Evolutionary conservation across 1,140 invertebrate genomes (phyloP), one percentile per base, ranked within the genome.

Genomic region (Drosophila sulfurigaster): DNA sequence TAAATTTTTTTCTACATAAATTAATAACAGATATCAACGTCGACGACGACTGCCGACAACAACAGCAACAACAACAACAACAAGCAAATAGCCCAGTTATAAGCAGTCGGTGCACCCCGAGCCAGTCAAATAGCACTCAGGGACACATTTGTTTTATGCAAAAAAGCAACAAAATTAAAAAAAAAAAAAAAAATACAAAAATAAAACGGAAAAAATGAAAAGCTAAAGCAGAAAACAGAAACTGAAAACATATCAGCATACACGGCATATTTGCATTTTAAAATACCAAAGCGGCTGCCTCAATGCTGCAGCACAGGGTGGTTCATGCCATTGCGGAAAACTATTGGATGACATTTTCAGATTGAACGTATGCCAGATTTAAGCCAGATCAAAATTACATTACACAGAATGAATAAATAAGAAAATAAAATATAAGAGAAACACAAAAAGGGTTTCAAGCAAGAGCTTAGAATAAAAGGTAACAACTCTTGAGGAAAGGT

Each of bases 21-120:
- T 89, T 89, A 89, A 89, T 89, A 89, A 90, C 86, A 90, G 85
- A 89, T 89, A 89, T 89, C 81, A 83, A 72, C 79, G 51, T 49
- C 20, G 41, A 41, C 57, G n/a, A 45, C 51, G 16, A 11, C 30
- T 38, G 45, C 59, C 11, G 32, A 41, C 16, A 1, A 2, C 38
- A 58, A 10, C 16, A 65, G 10, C 80, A 59, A 58, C 52, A 71
- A 43, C 75, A 78, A 64, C 76, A 82, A 74, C 75, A 64, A 72
- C 58, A 82, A 77, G 71, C 64, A 72, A 58, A 82, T 87, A 86
- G 83, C 75, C 82, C 82, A 87, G 82, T 82, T 87, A 87, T 86
- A 86, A 87, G 82, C 75, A 86, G 72, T 80, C 78, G 48, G 68
- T 38, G 45, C 73, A 43, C 56, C 48, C 63, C 58, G 54, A 72